These are phyloP conservation scores for Chaetogeoica ovagalla DNA, from an alignment of 2,888 invertebrate species.

Conservation along the genomic window DNA sequence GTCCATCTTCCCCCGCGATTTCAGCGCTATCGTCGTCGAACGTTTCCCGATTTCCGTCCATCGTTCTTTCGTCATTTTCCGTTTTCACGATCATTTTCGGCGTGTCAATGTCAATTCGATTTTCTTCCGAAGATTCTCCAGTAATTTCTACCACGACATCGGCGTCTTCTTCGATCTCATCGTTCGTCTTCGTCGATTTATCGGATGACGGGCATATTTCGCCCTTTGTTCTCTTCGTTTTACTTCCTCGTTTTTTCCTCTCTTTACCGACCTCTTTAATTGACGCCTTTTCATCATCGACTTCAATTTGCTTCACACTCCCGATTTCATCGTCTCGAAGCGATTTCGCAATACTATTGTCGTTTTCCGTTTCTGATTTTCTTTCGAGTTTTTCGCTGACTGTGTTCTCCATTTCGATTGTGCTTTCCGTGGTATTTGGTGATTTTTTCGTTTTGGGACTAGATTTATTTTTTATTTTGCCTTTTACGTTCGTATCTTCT, in stretches of 20 bases:
- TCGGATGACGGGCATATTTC: background rate
- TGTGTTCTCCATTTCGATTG: background rate
- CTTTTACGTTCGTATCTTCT: no score
- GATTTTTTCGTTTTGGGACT: conserved; percentile 10
- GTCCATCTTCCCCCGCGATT: conserved; percentile 20
- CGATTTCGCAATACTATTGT: conserved; percentile 51
- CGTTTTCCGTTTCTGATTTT: conserved; percentile 14
- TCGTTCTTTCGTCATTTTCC: conserved; percentile 56
- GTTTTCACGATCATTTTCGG: conserved; percentile 55
- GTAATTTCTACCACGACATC: background rate
- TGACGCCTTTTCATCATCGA: background rate
- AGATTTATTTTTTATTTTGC: no score
- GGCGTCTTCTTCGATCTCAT: conserved; percentile 1
- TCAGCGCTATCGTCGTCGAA: conserved; percentile 55
- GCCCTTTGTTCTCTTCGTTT: background rate
- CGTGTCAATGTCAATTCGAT: background rate
- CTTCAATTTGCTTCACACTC: background rate
- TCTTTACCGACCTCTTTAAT: background rate
- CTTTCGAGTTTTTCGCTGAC: background rate
- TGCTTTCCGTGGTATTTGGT: background rate
- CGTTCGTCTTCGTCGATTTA: background rate
- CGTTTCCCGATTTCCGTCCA: conserved; percentile 55
- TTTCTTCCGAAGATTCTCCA: conserved; percentile 17
- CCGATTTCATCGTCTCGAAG: conserved; percentile 51
- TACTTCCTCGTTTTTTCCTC: conserved; percentile 40